Evolutionary conservation across 2,888 invertebrate species (phyloP), one percentile per base, ranked within the genome.

Genomic region (Sphaerophoria rueppellii): DNA sequence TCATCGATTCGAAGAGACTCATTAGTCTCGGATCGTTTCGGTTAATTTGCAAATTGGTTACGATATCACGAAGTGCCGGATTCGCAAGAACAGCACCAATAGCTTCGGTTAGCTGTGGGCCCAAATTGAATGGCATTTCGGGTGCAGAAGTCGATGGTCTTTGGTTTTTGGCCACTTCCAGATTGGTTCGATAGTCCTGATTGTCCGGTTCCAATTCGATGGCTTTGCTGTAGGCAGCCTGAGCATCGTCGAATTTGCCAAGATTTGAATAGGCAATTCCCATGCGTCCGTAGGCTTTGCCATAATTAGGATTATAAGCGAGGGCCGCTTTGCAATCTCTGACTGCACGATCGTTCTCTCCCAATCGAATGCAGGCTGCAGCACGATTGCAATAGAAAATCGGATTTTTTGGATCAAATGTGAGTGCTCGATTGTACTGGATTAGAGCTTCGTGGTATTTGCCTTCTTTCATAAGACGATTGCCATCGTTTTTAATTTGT

Each of bases 381-480:
- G 99, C 99, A 87, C 99, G 95, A 91, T 99, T 99, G 91, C 99
- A 98, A 91, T 97, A 99, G 92, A 96, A 99, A 40, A 99, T 97
- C 0, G 99, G 96, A 93, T 99, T 99, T 83, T 94, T 94, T 34
- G 95, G 95, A 91, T 98, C 97, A 76, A 98, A 92, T 88, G 95
- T 94, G 87, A 99, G 97, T 11, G 99, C 99, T 88, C 97, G 89
- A 86, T 96, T 94, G 91, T 99, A 99, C 88, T 95, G 95, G 12
- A 94, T 93, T 46, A 98, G 92, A 12, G 99, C 99, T 90, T 97
- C 97, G 34, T 94, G 93, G 90, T 94, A 95, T 88, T 95, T 95
- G 81, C 96, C 95, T 43, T 94, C 93, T 91, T 97, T 97, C 97
- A 99, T 98, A n/a, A 96, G 93, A 60, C 94, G 93, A 91, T 96